Base-by-base conservation (phyloP, 2,888 invertebrate genomes). In the Agonum fuliginosum region DNA sequence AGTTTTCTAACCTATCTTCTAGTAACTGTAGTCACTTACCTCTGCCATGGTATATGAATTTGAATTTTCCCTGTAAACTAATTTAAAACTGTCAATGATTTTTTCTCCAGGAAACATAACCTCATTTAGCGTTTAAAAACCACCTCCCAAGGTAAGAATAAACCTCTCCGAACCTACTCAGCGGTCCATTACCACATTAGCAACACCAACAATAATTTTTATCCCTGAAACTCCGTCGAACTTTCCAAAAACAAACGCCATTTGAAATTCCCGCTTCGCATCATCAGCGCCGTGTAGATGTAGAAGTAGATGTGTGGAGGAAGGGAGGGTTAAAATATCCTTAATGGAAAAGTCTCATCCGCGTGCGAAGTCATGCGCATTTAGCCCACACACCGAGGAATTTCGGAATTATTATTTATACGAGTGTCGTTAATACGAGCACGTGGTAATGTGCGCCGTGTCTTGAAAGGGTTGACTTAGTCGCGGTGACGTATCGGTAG, bases 331-430 rank as follows among this genome's bases (percentile, higher is more conserved):
- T 71, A 19, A 65, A 65, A 51, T 46, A 71, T 48, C 71, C 71
- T 51, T 71, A 71, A 71, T 71, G 71, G 71, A 71, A 71, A 71
- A 71, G 71, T 71, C 71, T 71, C 71, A 71, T 71, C 51, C 65
- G 19, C 14, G 37, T 65, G 37, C 20, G 65, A 20, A 54, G 67
- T 41, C 67, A 43, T 43, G 30, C 22, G 43, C 24, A 41, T 43
- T 69, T 69, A 69, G 58, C 12, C 37, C 69, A 69, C 69, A 30
- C 67, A 71, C 71, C n/a, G 34, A 70, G 70, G 70, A 70, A 70
- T 70, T 70, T 46, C 70, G 46, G 71, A 71, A 71, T 71, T 71
- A 71, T 71, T 48, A 71, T 71, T 71, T 71, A 71, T 71, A 71
- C 71, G 71, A 71, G 71, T 51, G 51, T 41, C 30, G 71, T 71